Evolutionary conservation across 2,888 invertebrate genomes (phyloP).

Genomic region (Syrphus vitripennis): DNA sequence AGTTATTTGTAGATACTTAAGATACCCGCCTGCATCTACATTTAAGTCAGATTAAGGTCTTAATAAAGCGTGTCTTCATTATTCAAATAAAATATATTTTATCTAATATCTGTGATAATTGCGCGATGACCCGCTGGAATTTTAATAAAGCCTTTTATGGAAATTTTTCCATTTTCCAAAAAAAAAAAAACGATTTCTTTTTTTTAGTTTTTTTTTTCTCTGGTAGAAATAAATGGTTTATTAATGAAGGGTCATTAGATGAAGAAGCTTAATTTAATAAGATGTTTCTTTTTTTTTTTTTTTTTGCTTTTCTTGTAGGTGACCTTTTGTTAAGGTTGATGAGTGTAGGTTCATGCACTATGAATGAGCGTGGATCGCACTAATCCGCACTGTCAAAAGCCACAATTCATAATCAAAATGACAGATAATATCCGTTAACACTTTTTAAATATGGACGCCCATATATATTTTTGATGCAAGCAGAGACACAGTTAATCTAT

Average conservation of each 20-base stretch:
- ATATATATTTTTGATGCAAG: neutral
- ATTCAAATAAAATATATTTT: conserved; percentile 47
- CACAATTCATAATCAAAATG: conserved; percentile 32
- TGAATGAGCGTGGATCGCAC: conserved; percentile 12
- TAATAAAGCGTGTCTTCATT: conserved; percentile 30
- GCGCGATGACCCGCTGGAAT: conserved; percentile 13
- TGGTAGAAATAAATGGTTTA: neutral
- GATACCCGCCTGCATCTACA: neutral
- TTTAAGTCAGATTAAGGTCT: conserved; percentile 22
- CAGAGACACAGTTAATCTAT: conserved; percentile 8
- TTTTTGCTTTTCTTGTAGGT: neutral
- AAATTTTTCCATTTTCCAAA: conserved; percentile 6
- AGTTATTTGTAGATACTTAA: neutral
- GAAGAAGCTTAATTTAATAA: conserved; percentile 38
- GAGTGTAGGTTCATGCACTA: neutral
- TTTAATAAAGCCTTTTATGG: conserved; percentile 54
- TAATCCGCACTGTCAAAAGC: conserved; percentile 28
- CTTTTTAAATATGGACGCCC: conserved; percentile 13
- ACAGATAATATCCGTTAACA: conserved; percentile 26
- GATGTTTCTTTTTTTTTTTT: neutral
- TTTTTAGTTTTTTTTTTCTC: neutral
- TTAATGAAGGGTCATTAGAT: conserved; percentile 35
- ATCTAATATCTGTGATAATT: conserved; percentile 56
- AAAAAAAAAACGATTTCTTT: neutral
- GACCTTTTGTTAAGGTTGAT: neutral